Conservation (phyloP, 2,113 vertebrate genomes). For the Boulengeromyrus knoepffleri region DNA sequence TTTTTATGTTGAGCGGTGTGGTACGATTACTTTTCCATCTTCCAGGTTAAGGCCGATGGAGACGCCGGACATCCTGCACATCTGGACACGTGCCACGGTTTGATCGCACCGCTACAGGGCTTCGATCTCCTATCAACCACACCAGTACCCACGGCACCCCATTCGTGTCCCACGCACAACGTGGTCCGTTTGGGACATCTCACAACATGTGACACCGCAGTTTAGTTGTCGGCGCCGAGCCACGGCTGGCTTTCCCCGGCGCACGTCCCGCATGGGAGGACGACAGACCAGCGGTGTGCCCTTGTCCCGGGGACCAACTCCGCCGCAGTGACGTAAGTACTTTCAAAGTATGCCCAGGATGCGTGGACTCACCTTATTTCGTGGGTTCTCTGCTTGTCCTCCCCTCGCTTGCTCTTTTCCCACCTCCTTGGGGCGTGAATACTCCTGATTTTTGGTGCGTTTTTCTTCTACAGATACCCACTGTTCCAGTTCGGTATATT, state of each 20-base stretch:
- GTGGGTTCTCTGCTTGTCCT: neutral
- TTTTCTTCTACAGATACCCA: slow-evolving; percentile 8
- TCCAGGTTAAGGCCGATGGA: neutral
- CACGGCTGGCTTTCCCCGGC: neutral
- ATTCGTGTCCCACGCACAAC: neutral
- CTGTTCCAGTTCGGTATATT: slow-evolving; percentile 36
- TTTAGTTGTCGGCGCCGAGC: neutral
- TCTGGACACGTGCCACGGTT: slow-evolving; percentile 9
- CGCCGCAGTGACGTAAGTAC: slow-evolving; percentile 2
- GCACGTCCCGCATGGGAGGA: neutral
- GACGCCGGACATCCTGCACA: neutral
- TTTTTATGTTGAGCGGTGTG: neutral
- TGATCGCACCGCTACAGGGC: neutral
- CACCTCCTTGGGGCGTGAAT: slow-evolving; percentile 29
- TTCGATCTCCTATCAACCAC: neutral
- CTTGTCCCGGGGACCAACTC: neutral
- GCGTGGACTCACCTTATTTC: slow-evolving; percentile 48
- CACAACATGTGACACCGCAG: slow-evolving; percentile 4
- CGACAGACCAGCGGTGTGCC: neutral
- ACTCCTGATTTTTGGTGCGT: neutral
- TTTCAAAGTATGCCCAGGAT: neutral
- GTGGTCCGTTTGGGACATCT: neutral
- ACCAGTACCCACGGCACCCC: neutral
- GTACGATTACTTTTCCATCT: neutral
- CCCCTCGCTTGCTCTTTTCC: slow-evolving; percentile 18